These are phyloP conservation scores for Montipora cactus DNA, from an alignment of 64 coral and sea anemone genomes.

Conservation along the genomic window DNA sequence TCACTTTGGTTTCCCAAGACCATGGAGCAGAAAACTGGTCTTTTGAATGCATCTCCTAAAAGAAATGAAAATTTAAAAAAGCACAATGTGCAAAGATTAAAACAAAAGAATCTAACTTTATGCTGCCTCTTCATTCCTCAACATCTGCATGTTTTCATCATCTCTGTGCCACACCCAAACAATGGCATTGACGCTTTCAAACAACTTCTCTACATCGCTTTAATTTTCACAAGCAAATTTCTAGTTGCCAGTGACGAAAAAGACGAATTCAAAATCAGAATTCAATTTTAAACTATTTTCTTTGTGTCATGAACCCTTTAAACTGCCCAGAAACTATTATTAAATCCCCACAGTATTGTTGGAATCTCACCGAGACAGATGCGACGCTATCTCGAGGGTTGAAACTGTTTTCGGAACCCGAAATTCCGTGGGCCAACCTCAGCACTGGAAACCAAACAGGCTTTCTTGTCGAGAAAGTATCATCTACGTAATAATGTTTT, in stretches of 20 bases:
- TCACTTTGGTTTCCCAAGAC: constrained; percentile 88
- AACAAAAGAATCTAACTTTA: too few species aligned
- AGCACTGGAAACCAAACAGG: constrained; percentile 94
- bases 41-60: constrained; percentile 83
- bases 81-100: too few species aligned
- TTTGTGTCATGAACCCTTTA: neutral
- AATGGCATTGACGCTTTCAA: neutral
- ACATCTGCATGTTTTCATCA: neutral
- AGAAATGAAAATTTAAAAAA: neutral
- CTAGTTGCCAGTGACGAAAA: neutral
- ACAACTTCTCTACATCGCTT: neutral
- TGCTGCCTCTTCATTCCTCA: neutral
- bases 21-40: constrained; percentile 96
- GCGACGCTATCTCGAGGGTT: constrained; percentile 84
- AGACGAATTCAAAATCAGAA: neutral
- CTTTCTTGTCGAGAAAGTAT: constrained; percentile 62
- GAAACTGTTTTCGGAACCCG: constrained; percentile 55
- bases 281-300: neutral
- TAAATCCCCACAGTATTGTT: neutral
- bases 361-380: constrained; percentile 83
- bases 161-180: neutral
- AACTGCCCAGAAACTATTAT: neutral
- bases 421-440: constrained; percentile 87
- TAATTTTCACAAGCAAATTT: too few species aligned
- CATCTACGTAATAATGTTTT: constrained; percentile 74